phyloP scores from a whole-genome alignment of 2,113 vertebrate genomes.

The Perca fluviatilis region DNA sequence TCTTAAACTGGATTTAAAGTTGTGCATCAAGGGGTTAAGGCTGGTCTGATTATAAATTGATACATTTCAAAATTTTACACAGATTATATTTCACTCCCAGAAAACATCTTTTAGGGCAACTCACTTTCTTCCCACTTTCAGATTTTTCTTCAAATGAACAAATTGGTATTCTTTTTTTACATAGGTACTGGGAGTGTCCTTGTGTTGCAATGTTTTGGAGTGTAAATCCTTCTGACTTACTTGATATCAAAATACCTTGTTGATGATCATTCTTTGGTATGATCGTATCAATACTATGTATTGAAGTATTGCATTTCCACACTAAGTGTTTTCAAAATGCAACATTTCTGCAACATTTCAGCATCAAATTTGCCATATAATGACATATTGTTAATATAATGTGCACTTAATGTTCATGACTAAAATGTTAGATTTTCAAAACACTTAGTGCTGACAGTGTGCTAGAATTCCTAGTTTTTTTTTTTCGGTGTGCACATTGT shows the following conservation, averaged over 20 bases:
- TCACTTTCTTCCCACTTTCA: background rate
- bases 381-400: background rate
- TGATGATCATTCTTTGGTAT: background rate
- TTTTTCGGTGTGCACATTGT: background rate
- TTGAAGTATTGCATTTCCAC: background rate
- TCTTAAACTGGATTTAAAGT: background rate
- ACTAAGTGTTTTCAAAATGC: background rate
- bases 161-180: no score
- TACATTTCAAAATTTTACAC: background rate
- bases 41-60: background rate
- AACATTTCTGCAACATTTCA: background rate
- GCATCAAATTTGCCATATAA: background rate
- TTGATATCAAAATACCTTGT: background rate
- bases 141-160: background rate
- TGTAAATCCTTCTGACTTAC: background rate
- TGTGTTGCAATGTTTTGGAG: background rate
- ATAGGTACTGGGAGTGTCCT: no score
- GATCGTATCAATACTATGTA: background rate
- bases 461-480: background rate
- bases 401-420: background rate
- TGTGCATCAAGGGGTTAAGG: background rate
- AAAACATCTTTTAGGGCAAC: background rate
- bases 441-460: background rate
- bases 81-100: background rate
- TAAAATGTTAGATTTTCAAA: background rate